Conservation (phyloP, 1,140 invertebrate species). For the Hylyphantes graminicola region DNA sequence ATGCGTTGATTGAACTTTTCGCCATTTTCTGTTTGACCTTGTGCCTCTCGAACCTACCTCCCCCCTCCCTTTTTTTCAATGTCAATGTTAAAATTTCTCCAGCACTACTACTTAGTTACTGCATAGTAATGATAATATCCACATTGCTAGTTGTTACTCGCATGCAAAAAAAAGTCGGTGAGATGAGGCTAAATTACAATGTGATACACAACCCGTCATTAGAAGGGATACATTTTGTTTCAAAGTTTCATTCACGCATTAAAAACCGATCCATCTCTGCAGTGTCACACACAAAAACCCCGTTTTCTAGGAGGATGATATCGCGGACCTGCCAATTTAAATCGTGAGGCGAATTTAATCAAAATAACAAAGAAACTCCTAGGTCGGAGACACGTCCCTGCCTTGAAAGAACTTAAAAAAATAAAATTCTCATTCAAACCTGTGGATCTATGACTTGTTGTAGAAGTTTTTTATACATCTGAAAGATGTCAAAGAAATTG, state of each 20-base stretch:
- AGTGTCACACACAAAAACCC: conserved; percentile 1
- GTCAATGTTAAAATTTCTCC: too few species aligned
- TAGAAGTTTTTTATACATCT: too few species aligned
- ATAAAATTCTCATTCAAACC: background rate
- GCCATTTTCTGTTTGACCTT: too few species aligned
- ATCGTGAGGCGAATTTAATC: conserved; percentile 18
- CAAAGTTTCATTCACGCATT: conserved; percentile 58
- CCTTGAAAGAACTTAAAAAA: conserved; percentile 2
- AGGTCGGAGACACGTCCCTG: background rate
- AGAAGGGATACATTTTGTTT: conserved; percentile 56
- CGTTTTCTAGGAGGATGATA: background rate
- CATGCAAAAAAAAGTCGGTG: background rate
- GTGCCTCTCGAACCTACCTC: too few species aligned
- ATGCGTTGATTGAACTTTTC: too few species aligned
- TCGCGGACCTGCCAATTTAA: conserved; percentile 47
- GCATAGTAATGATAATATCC: too few species aligned
- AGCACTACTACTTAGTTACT: too few species aligned
- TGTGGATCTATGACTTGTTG: background rate
- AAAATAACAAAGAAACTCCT: conserved; percentile 24
- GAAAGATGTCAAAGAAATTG: too few species aligned
- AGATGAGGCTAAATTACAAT: conserved; percentile 30
- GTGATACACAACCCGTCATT: conserved; percentile 51
- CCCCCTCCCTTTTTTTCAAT: too few species aligned
- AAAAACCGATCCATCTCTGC: conserved; percentile 49
- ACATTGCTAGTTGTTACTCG: too few species aligned